These are phyloP conservation scores for Oreohelix idahoensis DNA, from an alignment of 1,140 invertebrate genomes.

Conservation along the genomic window DNA sequence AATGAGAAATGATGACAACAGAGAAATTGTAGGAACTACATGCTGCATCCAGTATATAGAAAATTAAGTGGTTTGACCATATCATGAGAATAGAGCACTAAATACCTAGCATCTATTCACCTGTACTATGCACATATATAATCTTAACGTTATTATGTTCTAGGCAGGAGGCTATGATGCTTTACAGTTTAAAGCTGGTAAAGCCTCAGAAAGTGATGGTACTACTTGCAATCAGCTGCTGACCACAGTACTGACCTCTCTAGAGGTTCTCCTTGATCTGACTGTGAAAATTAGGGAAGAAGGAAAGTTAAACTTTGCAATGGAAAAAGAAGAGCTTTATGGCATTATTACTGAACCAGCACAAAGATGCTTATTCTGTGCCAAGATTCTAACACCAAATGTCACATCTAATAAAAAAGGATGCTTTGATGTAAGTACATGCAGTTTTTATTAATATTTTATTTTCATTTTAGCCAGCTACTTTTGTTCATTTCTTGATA, in stretches of 20 bases:
- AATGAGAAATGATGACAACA: too few species aligned
- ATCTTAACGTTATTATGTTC: too few species aligned
- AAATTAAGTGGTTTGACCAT: too few species aligned
- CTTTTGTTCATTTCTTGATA: too few species aligned
- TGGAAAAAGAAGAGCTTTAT: constrained; percentile 1
- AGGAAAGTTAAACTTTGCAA: not conserved
- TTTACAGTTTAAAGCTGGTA: not conserved
- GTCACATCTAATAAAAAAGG: not conserved
- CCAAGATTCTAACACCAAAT: not conserved
- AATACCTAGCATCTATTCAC: too few species aligned
- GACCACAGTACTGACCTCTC: not conserved
- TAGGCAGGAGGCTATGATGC: constrained; percentile 8
- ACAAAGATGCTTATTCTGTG: constrained; percentile 16
- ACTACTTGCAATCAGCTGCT: constrained; percentile 8
- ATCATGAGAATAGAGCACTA: too few species aligned
- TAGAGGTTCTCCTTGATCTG: not conserved
- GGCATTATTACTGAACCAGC: not conserved
- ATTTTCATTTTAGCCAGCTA: too few species aligned
- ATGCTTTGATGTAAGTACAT: constrained; percentile 12
- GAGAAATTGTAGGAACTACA: too few species aligned
- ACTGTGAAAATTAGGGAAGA: not conserved
- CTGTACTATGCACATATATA: too few species aligned
- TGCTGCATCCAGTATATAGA: too few species aligned
- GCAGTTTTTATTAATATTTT: not conserved
- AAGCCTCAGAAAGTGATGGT: not conserved